phyloP scores from a whole-genome alignment of 2,888 invertebrate species.

The Xylophagus ater region DNA sequence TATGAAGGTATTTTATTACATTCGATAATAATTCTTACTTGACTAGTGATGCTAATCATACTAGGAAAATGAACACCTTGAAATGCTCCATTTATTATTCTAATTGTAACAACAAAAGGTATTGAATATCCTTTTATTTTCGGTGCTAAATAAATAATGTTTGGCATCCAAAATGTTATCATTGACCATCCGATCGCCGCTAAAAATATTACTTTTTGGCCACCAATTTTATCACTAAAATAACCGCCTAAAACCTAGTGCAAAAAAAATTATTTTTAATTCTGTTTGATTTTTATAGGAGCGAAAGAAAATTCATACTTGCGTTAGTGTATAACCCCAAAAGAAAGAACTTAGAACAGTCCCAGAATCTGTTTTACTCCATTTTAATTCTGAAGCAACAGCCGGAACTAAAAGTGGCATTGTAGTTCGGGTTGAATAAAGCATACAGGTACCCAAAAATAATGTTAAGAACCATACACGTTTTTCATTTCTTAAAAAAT shows the following conservation, averaged over 20 bases:
- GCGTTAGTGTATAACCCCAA: constrained; percentile 62
- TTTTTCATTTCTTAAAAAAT: constrained; percentile 40
- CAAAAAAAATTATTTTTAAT: constrained; percentile 2
- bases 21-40: constrained; percentile 22
- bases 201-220: constrained; percentile 50
- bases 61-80: constrained; percentile 59
- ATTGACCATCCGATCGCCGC: constrained; percentile 50
- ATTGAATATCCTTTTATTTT: constrained; percentile 37
- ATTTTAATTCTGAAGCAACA: constrained; percentile 50
- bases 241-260: constrained; percentile 43
- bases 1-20: neutral
- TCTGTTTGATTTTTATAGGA: neutral
- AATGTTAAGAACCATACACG: constrained; percentile 48
- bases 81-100: constrained; percentile 53
- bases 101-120: constrained; percentile 45
- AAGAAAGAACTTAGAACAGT: constrained; percentile 59
- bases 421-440: constrained; percentile 55
- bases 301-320: constrained; percentile 32
- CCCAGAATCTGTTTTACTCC: constrained; percentile 60
- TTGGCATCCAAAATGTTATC: constrained; percentile 46
- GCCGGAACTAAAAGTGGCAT: constrained; percentile 53
- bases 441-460: constrained; percentile 50
- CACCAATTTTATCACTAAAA: constrained; percentile 50
- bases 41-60: constrained; percentile 55
- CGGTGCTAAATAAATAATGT: constrained; percentile 39